Conservation (phyloP, 1,140 invertebrate genomes). For the Brachionus koreanus region DNA sequence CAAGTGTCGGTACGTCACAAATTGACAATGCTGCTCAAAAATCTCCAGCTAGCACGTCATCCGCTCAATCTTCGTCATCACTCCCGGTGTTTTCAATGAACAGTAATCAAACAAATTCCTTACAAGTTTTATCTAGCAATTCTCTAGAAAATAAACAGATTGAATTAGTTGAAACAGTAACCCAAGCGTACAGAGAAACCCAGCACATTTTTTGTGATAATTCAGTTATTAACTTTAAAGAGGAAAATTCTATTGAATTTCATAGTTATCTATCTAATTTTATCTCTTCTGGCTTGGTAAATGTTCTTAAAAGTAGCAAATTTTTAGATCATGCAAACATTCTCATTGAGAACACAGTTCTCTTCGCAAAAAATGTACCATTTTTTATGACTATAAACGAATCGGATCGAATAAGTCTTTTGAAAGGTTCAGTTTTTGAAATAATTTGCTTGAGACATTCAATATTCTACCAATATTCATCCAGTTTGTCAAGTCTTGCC, state of each 20-base stretch:
- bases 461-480: conserved; percentile 9
- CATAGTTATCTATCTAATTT: neutral
- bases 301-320: neutral
- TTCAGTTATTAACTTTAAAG: neutral
- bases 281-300: neutral
- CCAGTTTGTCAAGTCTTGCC: neutral
- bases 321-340: conserved; percentile 14
- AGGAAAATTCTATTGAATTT: neutral
- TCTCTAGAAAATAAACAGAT: neutral
- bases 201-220: neutral
- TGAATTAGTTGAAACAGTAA: neutral
- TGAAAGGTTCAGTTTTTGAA: neutral
- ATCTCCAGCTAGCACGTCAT: neutral
- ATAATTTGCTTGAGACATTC: conserved; percentile 34
- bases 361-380: conserved; percentile 27
- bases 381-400: conserved; percentile 43
- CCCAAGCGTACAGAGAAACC: neutral
- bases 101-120: too few species aligned
- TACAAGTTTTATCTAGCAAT: too few species aligned
- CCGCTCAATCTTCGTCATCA: neutral
- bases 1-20: neutral
- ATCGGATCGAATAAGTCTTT: conserved; percentile 17
- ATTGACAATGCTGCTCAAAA: neutral
- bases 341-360: conserved; percentile 28
- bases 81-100: neutral